Evolutionary conservation across 53 echinoderm and acorn worm genomes (phyloP).

Genomic region (Actinopyga echinites): DNA sequence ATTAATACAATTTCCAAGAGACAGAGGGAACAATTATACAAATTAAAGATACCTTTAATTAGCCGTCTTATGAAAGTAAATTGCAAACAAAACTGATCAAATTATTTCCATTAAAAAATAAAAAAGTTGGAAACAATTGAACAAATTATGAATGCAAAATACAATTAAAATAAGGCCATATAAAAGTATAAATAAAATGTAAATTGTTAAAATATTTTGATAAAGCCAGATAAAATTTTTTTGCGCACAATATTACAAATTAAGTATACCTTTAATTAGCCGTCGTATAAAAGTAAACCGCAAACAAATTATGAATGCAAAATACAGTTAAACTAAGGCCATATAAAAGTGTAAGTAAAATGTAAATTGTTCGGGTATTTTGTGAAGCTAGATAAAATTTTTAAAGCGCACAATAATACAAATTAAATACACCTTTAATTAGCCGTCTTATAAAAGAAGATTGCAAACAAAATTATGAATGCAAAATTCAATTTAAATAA

Average conservation of each 20-base stretch:
- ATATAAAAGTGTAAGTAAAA: neutral
- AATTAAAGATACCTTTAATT: no score
- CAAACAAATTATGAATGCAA: conserved; percentile 21
- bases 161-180: conserved; percentile 7
- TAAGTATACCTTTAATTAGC: no score
- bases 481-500: conserved; percentile 17
- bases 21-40: no score
- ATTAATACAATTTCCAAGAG: no score
- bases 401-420: no score
- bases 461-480: conserved; percentile 12
- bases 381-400: no score
- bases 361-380: no score
- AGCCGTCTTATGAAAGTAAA: neutral
- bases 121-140: neutral
- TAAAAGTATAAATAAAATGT: conserved; percentile 3
- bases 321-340: conserved; percentile 1
- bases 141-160: conserved; percentile 17
- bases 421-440: no score
- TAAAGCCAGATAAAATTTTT: no score
- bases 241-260: no score
- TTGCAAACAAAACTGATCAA: neutral
- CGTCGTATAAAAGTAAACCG: neutral
- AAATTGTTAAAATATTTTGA: neutral
- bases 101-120: neutral
- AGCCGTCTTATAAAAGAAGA: neutral